These are phyloP conservation scores for Micronycteris hirsuta DNA, from an alignment of 2,113 vertebrate species.

Conservation along the genomic window DNA sequence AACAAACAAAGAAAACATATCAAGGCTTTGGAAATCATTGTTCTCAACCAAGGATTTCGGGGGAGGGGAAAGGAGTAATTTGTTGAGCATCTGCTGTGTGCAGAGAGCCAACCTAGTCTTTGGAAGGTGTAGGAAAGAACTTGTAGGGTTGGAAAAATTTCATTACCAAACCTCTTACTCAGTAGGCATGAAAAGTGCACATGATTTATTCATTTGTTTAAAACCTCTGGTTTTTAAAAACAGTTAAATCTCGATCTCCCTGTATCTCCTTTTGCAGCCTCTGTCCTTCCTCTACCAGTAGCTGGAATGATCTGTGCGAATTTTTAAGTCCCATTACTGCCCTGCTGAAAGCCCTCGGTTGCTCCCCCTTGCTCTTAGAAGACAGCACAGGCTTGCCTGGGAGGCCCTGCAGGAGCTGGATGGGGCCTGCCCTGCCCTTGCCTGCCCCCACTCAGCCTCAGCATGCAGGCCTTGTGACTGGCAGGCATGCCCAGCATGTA, in stretches of 20 bases:
- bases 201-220: background rate
- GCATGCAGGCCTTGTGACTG: background rate
- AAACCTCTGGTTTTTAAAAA: background rate
- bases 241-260: background rate
- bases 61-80: background rate
- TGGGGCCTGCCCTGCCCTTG: background rate
- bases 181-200: background rate
- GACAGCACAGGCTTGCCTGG: fast-evolving
- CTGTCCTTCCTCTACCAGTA: background rate
- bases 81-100: background rate
- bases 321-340: too few species aligned
- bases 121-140: background rate
- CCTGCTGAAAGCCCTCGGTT: background rate
- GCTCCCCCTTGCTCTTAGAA: background rate
- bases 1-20: background rate
- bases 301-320: background rate
- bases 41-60: background rate
- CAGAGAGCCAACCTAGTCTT: background rate
- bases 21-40: background rate
- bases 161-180: background rate
- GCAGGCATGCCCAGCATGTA: fast-evolving
- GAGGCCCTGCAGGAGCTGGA: background rate
- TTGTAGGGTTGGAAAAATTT: too few species aligned
- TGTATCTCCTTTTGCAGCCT: background rate
- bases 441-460: background rate